Base-by-base conservation (phyloP, 1,140 invertebrate species). In the Ephestia elutella region DNA sequence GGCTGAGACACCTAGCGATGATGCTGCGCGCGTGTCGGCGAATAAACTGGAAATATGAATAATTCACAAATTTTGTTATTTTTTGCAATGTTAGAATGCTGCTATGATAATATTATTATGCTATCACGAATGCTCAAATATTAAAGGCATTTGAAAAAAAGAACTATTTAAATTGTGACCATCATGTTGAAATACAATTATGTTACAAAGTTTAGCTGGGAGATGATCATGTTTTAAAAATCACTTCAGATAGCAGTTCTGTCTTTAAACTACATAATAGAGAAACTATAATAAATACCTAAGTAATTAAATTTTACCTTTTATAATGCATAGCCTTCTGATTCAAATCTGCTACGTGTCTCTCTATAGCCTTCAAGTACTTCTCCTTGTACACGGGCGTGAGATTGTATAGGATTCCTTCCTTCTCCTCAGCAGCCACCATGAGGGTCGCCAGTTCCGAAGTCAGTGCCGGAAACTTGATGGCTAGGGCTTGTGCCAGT, bases 1-100 rank as follows among this genome's bases (percentile, higher is more conserved):
- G 0, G 95, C 95, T 70, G 92, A 91, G 28, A 96, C 81, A 17
- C 95, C 93, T 62, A 91, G 91, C 15, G 92, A 92, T 17, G 94
- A 92, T 54, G 92, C 91, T 38, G 91, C 89, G 32, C 92, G 90
- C 1, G 93, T 93, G 62, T 92, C 90, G 30, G 91, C 92, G 74
- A 95, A 94, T 59, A 93, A 72, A 58, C 94, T 94, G 72, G 1
- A 53, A 44, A 44, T 44, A 10, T 15, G 1, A 15, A 10, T 2
- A 44, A 15, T 2, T 15, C 3, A 5, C 1, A 44, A 15, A 17
- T 15, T 1, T n/a, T 4, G 7, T 8, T 2, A 5, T 8, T 5
- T 38, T 38, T 11, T 38, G 32, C 13, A 38, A 28, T 28, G n/a
- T n/a, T n/a, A n/a, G n/a, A n/a, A n/a, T n/a, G n/a, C n/a, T n/a